phyloP scores from a whole-genome alignment of 1,140 invertebrate genomes.

The Conus ventricosus region DNA sequence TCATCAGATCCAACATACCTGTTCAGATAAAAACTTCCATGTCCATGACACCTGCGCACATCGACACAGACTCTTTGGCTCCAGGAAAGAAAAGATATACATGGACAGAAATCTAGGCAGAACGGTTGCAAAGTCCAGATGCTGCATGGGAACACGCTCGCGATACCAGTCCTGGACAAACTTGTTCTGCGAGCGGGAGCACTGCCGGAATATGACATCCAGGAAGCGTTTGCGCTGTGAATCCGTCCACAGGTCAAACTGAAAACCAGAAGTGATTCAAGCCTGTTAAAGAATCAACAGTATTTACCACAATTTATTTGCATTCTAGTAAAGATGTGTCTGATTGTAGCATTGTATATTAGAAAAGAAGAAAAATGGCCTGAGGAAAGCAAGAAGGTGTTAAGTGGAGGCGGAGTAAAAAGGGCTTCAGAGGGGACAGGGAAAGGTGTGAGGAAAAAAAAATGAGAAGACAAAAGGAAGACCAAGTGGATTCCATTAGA shows the following conservation, averaged over 20 bases:
- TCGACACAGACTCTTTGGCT: slow-evolving; percentile 71
- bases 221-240: slow-evolving; percentile 70
- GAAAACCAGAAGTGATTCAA: background rate
- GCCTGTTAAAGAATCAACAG: slow-evolving; percentile 33
- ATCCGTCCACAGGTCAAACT: slow-evolving; percentile 74
- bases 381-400: no score
- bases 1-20: slow-evolving; percentile 58
- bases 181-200: slow-evolving; percentile 63
- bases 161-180: slow-evolving; percentile 68
- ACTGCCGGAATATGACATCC: slow-evolving; percentile 67
- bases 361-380: no score
- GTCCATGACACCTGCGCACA: slow-evolving; percentile 72
- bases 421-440: background rate
- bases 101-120: slow-evolving; percentile 71
- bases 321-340: background rate
- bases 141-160: slow-evolving; percentile 65
- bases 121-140: slow-evolving; percentile 70
- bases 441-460: background rate
- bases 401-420: no score
- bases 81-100: slow-evolving; percentile 74
- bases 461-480: background rate
- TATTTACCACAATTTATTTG: background rate
- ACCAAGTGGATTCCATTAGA: no score
- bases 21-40: slow-evolving; percentile 71
- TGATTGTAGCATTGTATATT: no score